Evolutionary conservation across 2,797 vertebrate genomes (phyloP).

Genomic region (Anguilla marmorata): DNA sequence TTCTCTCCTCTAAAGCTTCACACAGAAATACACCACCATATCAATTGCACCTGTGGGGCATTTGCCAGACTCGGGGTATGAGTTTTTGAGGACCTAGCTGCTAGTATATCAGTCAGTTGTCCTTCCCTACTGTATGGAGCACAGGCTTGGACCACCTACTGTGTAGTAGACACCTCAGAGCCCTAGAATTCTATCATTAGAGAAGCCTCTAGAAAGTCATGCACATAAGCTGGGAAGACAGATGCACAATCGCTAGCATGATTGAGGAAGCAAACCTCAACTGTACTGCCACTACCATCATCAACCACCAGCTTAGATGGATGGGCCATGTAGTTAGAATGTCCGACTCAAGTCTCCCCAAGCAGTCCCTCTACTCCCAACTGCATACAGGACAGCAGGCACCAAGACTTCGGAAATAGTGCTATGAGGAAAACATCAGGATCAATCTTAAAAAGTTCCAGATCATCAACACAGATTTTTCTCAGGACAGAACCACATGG

Average conservation of each 20-base stretch:
- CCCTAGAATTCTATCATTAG: no score
- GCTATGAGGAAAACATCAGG: constrained; percentile 5
- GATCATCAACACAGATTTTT: not conserved
- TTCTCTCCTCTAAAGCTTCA: no score
- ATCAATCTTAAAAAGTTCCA: constrained; percentile 3
- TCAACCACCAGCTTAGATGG: constrained; percentile 22
- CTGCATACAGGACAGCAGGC: constrained; percentile 8
- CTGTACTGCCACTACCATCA: not conserved
- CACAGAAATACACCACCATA: no score
- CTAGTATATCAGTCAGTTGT: no score
- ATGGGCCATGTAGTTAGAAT: constrained; percentile 10
- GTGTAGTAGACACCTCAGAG: no score
- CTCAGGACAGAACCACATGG: not conserved
- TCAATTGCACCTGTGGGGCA: no score
- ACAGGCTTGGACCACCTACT: no score
- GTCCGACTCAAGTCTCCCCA: not conserved
- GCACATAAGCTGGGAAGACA: no score
- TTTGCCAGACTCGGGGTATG: no score
- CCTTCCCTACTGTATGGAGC: no score
- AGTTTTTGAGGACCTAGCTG: no score
- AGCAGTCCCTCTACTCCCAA: constrained; percentile 32
- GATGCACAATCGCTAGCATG: not conserved
- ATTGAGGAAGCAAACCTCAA: not conserved
- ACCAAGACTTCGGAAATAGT: not conserved
- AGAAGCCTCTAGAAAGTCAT: no score